phyloP scores from a whole-genome alignment of 2,888 invertebrate genomes.

The Stenotaenia linearis region DNA sequence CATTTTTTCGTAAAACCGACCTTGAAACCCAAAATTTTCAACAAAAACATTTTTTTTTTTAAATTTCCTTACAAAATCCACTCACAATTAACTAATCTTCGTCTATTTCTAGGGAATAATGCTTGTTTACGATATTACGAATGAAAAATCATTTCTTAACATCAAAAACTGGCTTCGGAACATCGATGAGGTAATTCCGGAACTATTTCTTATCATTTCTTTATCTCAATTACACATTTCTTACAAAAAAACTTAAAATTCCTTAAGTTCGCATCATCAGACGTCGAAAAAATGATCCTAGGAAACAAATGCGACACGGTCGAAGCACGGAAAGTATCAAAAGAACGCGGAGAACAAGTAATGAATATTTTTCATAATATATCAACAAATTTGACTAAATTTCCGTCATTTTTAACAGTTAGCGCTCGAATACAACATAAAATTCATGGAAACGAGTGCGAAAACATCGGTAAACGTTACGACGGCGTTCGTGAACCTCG shows the following conservation, averaged over 20 bases:
- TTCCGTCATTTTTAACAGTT: slow-evolving; percentile 50
- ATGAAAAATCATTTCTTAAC: slow-evolving; percentile 98
- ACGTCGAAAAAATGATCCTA: slow-evolving; percentile 98
- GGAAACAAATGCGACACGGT: slow-evolving; percentile 98
- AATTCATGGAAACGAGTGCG: slow-evolving; percentile 98
- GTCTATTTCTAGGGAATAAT: slow-evolving; percentile 80
- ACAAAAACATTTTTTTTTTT: too few relatives aligned
- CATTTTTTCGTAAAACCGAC: too few relatives aligned
- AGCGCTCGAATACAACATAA: slow-evolving; percentile 95
- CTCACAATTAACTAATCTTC: too few relatives aligned
- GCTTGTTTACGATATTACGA: slow-evolving; percentile 98
- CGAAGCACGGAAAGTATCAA: slow-evolving; percentile 90
- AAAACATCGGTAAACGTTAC: slow-evolving; percentile 97
- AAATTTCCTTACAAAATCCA: too few relatives aligned
- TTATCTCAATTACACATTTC: too few relatives aligned
- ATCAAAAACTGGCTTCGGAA: slow-evolving; percentile 99
- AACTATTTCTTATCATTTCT: too few relatives aligned
- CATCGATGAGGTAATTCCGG: slow-evolving; percentile 70
- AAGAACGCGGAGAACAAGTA: slow-evolving; percentile 80
- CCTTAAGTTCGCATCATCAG: slow-evolving; percentile 79
- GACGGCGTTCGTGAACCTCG: slow-evolving; percentile 93
- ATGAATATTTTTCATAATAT: background rate
- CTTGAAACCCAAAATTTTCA: too few relatives aligned
- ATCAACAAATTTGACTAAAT: background rate
- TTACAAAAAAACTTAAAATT: too few relatives aligned